Base-by-base conservation (phyloP, 1,140 invertebrate genomes). In the Manduca sexta region DNA sequence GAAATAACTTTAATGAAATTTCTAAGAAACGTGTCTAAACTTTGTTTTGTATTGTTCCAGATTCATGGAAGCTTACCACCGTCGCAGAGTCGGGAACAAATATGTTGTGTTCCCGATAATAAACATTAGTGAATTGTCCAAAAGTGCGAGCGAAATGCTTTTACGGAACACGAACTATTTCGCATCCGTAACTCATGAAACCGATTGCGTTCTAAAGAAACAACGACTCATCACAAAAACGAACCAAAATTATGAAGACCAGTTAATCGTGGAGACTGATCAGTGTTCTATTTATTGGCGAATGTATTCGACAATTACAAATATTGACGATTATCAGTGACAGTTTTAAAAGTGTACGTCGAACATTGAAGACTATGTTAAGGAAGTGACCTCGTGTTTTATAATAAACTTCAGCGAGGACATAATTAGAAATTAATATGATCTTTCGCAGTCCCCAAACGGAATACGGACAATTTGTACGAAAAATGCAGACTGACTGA, bases 241-340 rank as follows among this genome's bases (percentile, higher is more conserved):
- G 50, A 61, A 63, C 52, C 55, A 62, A 56, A 62, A 55, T 52
- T 48, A 18, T 44, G 45, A 60, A 67, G 59, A 71, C 60, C 68
- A 68, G 62, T 68, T 64, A 56, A 49, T 47, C 52, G 38, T 70
- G 54, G 67, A 70, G 64, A 67, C 67, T 70, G 67, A 70, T 52
- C 53, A 56, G 67, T 70, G 67, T 70, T 64, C 64, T 60, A 64
- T 49, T 54, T 63, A 66, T 63, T 69, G 57, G 55, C 45, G 56
- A 47, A 26, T 26, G 8, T 26, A 26, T 8, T 5, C 21, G 21
- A 26, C 4, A n/a, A n/a, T n/a, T n/a, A n/a, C n/a, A 33, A 55
- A 60, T 56, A 56, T 52, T 56, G 41, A 64, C 56, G 47, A 61
- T 45, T 42, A 60, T 35, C 17, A 54, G 50, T 59, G 53, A 55